Evolutionary conservation across 2,888 invertebrate genomes (phyloP), one percentile per base, ranked within the genome.

Genomic region (Chorisops tibialis): DNA sequence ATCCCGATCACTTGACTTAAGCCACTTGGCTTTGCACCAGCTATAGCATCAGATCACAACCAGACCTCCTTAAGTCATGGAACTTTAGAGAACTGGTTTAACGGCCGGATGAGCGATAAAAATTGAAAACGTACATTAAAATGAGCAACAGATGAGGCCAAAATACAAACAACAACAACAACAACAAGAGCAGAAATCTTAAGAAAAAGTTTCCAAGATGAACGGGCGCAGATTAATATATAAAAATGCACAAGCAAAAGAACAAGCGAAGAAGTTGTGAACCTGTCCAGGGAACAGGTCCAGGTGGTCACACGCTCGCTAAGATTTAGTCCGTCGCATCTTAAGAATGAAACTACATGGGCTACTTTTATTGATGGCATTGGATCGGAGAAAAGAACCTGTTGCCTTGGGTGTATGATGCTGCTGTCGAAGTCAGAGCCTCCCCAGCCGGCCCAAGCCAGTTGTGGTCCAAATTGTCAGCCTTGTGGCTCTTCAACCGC

Each of bases 101-200:
- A 50, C 52, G 39, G 52, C 52, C 52, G 52, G 38, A 52, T 52
- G 52, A 52, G 52, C 52, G 52, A 52, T 52, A 52, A 52, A 30
- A 52, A 52, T 52, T 52, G 52, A 52, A 39, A 52, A 52, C 38
- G 52, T n/a, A 52, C 38, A 38, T 52, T 19, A 30, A 52, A 52
- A 52, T 19, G 6, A 52, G 38, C 18, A 50, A 50, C 30, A 50
- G 35, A 38, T 52, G 52, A 12, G 39, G 21, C 52, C 52, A 38
- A 52, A 38, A 52, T 30, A 30, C 9, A 30, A 30, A 30, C 5
- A 30, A 7, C 5, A 30, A 30, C 7, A 30, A 30, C 5, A 7
- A 35, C 3, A 18, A 12, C 6, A 5, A 30, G n/a, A 16, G 14
- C 3, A 30, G 35, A 22, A n/a, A 48, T n/a, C n/a, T n/a, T n/a